These are phyloP conservation scores for Octonoba sinensis DNA, from an alignment of 2,888 invertebrate genomes.

Conservation along the genomic window DNA sequence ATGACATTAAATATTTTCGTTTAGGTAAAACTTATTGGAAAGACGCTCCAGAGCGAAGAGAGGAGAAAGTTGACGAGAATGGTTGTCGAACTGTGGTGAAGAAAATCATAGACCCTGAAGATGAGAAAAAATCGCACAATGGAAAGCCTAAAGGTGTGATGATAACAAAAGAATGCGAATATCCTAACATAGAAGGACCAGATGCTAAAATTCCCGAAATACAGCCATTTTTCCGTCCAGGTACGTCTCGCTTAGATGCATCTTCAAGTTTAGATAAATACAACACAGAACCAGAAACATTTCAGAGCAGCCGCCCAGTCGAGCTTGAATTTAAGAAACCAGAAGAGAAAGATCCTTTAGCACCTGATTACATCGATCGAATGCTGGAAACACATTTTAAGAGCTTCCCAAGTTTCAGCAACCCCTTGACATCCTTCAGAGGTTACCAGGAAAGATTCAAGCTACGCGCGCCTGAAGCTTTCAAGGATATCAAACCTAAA, in stretches of 20 bases:
- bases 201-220: conserved; percentile 53
- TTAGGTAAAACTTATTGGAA: conserved; percentile 54
- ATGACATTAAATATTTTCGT: neutral
- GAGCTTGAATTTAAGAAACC: conserved; percentile 19
- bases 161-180: conserved; percentile 61
- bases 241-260: neutral
- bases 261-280: neutral
- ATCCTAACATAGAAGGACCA: conserved; percentile 35
- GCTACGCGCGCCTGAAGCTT: conserved; percentile 20
- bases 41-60: conserved; percentile 29
- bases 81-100: conserved; percentile 58
- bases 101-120: conserved; percentile 43
- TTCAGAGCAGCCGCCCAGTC: conserved; percentile 20
- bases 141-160: conserved; percentile 40
- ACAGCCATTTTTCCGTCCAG: neutral
- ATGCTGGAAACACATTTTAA: conserved; percentile 56
- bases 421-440: conserved; percentile 45
- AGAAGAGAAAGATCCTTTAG: conserved; percentile 32
- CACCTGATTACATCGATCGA: conserved; percentile 47
- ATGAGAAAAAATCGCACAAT: conserved; percentile 20
- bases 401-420: conserved; percentile 41
- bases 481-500: conserved; percentile 52
- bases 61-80: conserved; percentile 40
- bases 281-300: conserved; percentile 9
- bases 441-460: conserved; percentile 54